Evolutionary conservation across 1,140 invertebrate genomes (phyloP).

Genomic region (Eubasilissa regina): DNA sequence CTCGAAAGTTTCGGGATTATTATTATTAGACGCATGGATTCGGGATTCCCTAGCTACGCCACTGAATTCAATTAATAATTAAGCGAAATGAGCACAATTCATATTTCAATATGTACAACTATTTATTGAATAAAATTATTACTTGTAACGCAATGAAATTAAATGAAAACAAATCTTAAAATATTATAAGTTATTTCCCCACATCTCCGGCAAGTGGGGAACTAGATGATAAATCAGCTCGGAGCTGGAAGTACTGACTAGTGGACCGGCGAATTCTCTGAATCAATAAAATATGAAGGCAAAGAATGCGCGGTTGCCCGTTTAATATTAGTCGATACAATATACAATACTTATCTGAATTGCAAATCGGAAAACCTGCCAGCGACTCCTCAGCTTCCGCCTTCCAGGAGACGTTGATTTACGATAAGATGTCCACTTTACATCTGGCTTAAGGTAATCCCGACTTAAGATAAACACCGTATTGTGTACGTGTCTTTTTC

Average conservation of each 20-base stretch:
- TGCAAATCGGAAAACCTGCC: constrained; percentile 7
- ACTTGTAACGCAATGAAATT: too few species aligned
- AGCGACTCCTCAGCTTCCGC: constrained; percentile 6
- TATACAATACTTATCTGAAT: constrained; percentile 23
- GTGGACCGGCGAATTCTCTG: not conserved
- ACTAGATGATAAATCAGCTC: not conserved
- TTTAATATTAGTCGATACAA: constrained; percentile 6
- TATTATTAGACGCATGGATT: too few species aligned
- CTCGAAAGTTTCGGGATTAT: too few species aligned
- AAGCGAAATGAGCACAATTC: too few species aligned
- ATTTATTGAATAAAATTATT: too few species aligned
- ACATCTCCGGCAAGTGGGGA: too few species aligned
- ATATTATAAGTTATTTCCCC: too few species aligned
- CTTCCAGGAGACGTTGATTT: not conserved
- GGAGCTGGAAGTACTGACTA: too few species aligned
- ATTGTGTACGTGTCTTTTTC: not conserved
- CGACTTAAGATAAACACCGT: not conserved
- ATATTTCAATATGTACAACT: too few species aligned
- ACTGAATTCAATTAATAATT: too few species aligned
- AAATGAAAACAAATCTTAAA: too few species aligned
- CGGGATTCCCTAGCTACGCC: too few species aligned
- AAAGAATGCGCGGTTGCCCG: not conserved
- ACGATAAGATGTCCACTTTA: constrained; percentile 9
- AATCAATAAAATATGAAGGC: not conserved
- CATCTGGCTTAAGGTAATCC: not conserved